Evolutionary conservation across 2,888 invertebrate species (phyloP).

Genomic region (Ceramica pisi): DNA sequence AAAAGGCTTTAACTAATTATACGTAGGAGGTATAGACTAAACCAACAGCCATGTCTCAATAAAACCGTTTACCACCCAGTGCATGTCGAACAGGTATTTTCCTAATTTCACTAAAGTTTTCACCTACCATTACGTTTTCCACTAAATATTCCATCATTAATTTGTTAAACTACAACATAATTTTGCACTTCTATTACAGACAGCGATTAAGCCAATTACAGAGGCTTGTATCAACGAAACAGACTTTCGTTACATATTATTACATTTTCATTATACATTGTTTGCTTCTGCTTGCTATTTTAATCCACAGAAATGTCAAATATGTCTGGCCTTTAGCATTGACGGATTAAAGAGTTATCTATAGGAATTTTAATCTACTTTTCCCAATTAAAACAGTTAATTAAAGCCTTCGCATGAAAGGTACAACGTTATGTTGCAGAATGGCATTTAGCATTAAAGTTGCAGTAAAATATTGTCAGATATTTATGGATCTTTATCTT

Average conservation of each 20-base stretch:
- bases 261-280: background rate
- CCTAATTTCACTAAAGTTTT: background rate
- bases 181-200: slow-evolving; percentile 5
- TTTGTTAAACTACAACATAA: background rate
- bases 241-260: slow-evolving; percentile 7
- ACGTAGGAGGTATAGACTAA: too few relatives aligned
- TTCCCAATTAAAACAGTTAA: slow-evolving; percentile 29
- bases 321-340: background rate
- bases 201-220: slow-evolving; percentile 11
- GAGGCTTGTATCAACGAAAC: background rate
- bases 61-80: too few relatives aligned
- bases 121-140: background rate
- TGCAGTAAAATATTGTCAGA: background rate
- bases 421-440: background rate
- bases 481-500: slow-evolving; percentile 1
- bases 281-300: slow-evolving; percentile 6
- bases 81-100: background rate
- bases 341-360: slow-evolving; percentile 2
- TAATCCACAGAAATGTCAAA: slow-evolving; percentile 20
- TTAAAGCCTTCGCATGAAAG: background rate
- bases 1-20: too few relatives aligned
- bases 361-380: slow-evolving; percentile 31
- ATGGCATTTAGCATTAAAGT: background rate
- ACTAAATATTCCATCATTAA: background rate
- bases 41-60: too few relatives aligned